Conservation (phyloP, 2,888 invertebrate species). For the Pristionchus japonicus region DNA sequence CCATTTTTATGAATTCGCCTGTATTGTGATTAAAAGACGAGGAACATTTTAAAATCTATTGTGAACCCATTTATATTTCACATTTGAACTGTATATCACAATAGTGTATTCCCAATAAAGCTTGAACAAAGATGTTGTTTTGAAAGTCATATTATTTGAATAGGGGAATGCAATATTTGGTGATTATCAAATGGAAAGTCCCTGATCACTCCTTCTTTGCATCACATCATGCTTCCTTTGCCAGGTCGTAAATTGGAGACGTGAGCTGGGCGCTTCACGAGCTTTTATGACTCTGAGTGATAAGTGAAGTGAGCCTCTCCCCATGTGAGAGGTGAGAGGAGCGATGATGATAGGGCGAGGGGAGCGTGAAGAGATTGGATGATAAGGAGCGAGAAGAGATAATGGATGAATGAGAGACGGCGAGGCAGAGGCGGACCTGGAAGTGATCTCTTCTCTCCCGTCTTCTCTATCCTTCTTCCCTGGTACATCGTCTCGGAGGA, state of each 20-base stretch:
- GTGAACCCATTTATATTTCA: background rate
- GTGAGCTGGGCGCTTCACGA: conserved; percentile 21
- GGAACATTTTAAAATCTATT: background rate
- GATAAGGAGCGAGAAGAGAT: background rate
- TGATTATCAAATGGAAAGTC: conserved; percentile 5
- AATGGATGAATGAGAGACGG: conserved; percentile 11
- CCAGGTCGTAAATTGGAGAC: conserved; percentile 43
- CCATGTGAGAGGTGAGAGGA: background rate
- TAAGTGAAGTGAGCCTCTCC: conserved; percentile 36
- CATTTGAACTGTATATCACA: background rate
- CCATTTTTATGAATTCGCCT: too few species aligned
- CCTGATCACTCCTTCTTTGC: conserved; percentile 33
- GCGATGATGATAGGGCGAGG: background rate
- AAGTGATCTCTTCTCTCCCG: background rate
- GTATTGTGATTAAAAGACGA: background rate
- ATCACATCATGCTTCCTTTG: conserved; percentile 42
- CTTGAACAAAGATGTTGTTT: background rate
- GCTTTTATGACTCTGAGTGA: conserved; percentile 33
- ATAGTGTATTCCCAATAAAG: background rate
- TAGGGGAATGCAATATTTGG: too few species aligned
- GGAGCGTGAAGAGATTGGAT: background rate
- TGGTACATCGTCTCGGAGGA: background rate
- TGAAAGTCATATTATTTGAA: too few species aligned
- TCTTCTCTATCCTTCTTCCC: conserved; percentile 15
- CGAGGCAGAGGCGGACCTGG: conserved; percentile 30